Conservation (phyloP, 2,797 vertebrate species). For the Neostethus bicornis region DNA sequence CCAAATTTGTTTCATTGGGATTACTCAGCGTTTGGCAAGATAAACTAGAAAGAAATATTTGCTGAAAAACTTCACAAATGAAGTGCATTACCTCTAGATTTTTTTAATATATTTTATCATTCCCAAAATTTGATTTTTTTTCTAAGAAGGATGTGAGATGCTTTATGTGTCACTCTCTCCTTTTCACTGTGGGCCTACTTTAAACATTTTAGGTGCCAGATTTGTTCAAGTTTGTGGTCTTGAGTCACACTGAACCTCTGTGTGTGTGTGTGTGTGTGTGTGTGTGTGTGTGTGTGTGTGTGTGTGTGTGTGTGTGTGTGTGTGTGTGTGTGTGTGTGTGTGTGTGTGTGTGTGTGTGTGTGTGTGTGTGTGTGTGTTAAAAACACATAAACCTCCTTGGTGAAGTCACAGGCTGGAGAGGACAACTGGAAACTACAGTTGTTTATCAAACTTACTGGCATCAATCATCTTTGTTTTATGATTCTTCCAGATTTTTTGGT, state of each 20-base stretch:
- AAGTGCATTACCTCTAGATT: slow-evolving; percentile 14
- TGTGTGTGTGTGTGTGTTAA: slow-evolving; percentile 21
- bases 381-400: slow-evolving; percentile 57
- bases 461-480: slow-evolving; percentile 55
- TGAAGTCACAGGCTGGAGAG: slow-evolving; percentile 72
- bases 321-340: slow-evolving; percentile 21
- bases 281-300: slow-evolving; percentile 39
- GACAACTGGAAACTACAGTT: slow-evolving; percentile 64
- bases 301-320: slow-evolving; percentile 36
- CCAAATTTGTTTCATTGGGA: slow-evolving; percentile 64
- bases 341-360: slow-evolving; percentile 15
- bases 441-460: slow-evolving; percentile 68
- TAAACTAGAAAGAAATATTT: slow-evolving; percentile 45
- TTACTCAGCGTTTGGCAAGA: slow-evolving; percentile 64
- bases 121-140: slow-evolving; percentile 42
- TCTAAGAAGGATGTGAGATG: slow-evolving; percentile 35
- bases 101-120: slow-evolving; percentile 29
- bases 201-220: slow-evolving; percentile 57
- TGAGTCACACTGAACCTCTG: slow-evolving; percentile 50
- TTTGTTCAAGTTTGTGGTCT: slow-evolving; percentile 49
- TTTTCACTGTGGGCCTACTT: slow-evolving; percentile 43
- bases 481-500: slow-evolving; percentile 50
- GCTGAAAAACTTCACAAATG: slow-evolving; percentile 38
- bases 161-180: slow-evolving; percentile 60
- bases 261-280: slow-evolving; percentile 37